Evolutionary conservation across 2,797 vertebrate species (phyloP), one percentile per base, ranked within the genome.

Genomic region (Atherinosoma microstoma): DNA sequence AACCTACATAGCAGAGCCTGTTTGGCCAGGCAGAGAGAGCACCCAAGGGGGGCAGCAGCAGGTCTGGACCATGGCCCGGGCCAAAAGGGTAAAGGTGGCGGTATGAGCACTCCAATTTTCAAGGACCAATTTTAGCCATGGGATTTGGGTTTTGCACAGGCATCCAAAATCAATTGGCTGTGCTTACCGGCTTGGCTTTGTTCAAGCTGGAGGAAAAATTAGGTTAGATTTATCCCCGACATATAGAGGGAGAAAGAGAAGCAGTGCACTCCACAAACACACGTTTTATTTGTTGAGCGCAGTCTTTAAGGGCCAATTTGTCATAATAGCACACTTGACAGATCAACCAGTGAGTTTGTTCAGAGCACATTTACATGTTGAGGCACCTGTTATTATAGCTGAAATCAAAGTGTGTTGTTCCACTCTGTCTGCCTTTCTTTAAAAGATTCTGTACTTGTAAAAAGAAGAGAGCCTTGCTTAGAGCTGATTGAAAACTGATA

Each of bases 81-180:
- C 80, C 82, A 68, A 70, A 72, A 76, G 73, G 82, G 65, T 69
- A 76, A 81, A 85, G 81, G 77, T 79, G 75, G 73, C 58, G 73
- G 73, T 80, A 72, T 76, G 59, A 70, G 72, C 53, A 64, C 77
- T 87, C 80, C 76, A 78, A 58, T 79, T 87, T 90, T 89, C 81
- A 90, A 89, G 86, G 87, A 89, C 83, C 89, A 87, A 84, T 88
- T 85, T 88, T 85, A 87, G 83, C 85, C 85, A 83, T 73, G 77
- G 84, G 83, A 87, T 89, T 89, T 90, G 64, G 85, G 73, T 84
- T 91, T 87, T 86, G 70, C 76, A 47, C 72, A 80, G 75, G 78
- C 84, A 73, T 89, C 90, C 83, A 91, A 85, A 90, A 91, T 87
- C 84, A 86, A 89, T 92, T 92, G 89, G 89, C 89, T 86, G 81